Percentiles rank a stretch among this genome's conserved stretches.
These are phyloP conservation scores for Tringa solitaria DNA, from an alignment of 2,113 vertebrate genomes.

Conservation along the genomic window DNA sequence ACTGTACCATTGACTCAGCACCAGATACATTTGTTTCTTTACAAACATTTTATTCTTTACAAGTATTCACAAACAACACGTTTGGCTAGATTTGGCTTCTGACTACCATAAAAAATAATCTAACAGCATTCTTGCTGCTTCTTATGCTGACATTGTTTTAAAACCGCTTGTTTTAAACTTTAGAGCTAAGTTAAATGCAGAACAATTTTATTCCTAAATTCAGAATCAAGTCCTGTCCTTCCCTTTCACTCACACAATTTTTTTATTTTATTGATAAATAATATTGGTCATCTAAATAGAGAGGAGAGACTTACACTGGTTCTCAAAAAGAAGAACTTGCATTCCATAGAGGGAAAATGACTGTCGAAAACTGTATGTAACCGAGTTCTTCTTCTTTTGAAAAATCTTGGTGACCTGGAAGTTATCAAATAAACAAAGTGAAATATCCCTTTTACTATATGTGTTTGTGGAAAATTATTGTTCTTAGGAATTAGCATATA, in stretches of 20 bases:
- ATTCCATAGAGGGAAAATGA: conserved; percentile 96
- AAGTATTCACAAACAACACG: not conserved
- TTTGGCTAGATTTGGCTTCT: not conserved
- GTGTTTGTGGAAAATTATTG: not conserved
- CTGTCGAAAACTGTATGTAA: conserved; percentile 97
- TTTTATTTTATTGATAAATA: not conserved
- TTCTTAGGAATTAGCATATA: not conserved
- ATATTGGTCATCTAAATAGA: not conserved
- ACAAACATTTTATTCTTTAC: not conserved
- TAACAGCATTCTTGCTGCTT: not conserved
- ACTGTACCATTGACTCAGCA: not conserved
- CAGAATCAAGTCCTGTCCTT: not conserved
- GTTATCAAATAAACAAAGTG: not conserved
- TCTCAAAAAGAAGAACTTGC: conserved; percentile 96
- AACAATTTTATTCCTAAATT: not conserved
- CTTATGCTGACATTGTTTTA: not conserved
- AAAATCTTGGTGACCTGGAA: conserved; percentile 97
- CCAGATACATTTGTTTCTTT: not conserved
- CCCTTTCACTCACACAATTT: not conserved
- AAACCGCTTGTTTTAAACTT: not conserved
- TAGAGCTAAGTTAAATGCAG: not conserved
- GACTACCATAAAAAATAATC: not conserved
- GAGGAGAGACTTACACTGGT: conserved; percentile 86
- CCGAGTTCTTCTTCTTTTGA: conserved; percentile 98
- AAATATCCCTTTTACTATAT: not conserved